phyloP scores from a whole-genome alignment of 1,140 invertebrate species.

The Heliconius congener region DNA sequence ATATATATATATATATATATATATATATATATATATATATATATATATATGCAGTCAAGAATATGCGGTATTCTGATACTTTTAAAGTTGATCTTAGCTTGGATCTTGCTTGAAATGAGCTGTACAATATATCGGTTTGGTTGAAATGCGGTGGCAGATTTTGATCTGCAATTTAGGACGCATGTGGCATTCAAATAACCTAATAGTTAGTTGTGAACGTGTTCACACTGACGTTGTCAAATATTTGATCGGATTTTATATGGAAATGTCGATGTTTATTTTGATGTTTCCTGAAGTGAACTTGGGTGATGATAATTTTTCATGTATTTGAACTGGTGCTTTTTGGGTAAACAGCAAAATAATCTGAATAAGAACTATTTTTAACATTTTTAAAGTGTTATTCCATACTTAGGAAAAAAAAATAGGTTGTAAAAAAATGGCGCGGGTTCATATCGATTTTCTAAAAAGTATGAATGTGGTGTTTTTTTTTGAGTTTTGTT shows the following conservation, averaged over 20 bases:
- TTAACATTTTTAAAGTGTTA: too few species aligned
- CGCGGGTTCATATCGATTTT: too few species aligned
- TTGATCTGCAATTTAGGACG: constrained; percentile 29
- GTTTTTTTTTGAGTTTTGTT: too few species aligned
- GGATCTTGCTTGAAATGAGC: neutral
- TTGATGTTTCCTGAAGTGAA: neutral
- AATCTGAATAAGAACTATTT: neutral
- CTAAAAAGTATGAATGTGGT: too few species aligned
- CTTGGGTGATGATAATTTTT: neutral
- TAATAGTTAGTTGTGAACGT: constrained; percentile 16
- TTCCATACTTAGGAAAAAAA: too few species aligned
- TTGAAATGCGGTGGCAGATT: constrained; percentile 24
- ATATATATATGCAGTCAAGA: neutral
- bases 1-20: too few species aligned
- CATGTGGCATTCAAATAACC: constrained; percentile 16
- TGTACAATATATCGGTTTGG: constrained; percentile 31
- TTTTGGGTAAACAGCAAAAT: neutral
- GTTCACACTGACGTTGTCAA: constrained; percentile 1
- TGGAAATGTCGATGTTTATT: neutral
- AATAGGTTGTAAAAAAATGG: too few species aligned
- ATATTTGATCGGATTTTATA: constrained; percentile 12
- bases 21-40: neutral
- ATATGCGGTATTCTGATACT: neutral
- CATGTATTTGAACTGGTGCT: neutral
- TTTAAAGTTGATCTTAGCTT: neutral